phyloP scores from a whole-genome alignment of 2,888 invertebrate genomes.

The Aporophyla nigra region DNA sequence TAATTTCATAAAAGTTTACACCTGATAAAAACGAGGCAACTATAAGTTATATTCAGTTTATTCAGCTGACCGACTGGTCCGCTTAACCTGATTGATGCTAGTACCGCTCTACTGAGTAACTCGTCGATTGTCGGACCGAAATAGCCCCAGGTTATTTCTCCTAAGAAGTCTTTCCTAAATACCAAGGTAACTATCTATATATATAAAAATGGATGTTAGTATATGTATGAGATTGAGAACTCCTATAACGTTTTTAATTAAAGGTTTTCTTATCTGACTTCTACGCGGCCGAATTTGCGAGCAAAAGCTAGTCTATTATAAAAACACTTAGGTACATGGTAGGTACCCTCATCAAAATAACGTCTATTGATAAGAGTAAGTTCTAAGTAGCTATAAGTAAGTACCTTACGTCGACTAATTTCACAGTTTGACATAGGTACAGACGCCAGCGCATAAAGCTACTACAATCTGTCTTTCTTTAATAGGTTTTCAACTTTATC shows the following conservation, averaged over 20 bases:
- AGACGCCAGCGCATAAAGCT: too few relatives aligned
- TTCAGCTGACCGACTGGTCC: conserved; percentile 7
- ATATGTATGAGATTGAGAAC: too few relatives aligned
- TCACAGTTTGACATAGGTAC: not conserved
- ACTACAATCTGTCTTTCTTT: too few relatives aligned
- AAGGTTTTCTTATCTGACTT: too few relatives aligned
- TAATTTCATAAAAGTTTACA: not conserved
- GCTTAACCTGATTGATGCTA: conserved; percentile 21
- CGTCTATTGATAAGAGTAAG: too few relatives aligned
- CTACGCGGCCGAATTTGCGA: too few relatives aligned
- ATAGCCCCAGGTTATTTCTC: conserved; percentile 6
- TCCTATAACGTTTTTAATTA: too few relatives aligned
- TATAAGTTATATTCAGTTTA: conserved; percentile 5
- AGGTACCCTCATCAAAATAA: too few relatives aligned
- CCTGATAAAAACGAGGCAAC: not conserved
- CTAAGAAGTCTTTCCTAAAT: not conserved
- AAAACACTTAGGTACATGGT: too few relatives aligned
- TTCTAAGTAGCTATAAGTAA: too few relatives aligned
- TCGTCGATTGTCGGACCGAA: conserved; percentile 4
- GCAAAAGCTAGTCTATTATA: too few relatives aligned
- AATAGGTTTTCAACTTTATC: too few relatives aligned
- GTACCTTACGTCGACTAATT: not conserved
- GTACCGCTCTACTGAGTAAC: conserved; percentile 3
- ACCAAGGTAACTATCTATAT: not conserved
- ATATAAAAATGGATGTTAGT: not conserved